These are phyloP conservation scores for Myopa testacea DNA, from an alignment of 2,888 invertebrate species.

Conservation along the genomic window DNA sequence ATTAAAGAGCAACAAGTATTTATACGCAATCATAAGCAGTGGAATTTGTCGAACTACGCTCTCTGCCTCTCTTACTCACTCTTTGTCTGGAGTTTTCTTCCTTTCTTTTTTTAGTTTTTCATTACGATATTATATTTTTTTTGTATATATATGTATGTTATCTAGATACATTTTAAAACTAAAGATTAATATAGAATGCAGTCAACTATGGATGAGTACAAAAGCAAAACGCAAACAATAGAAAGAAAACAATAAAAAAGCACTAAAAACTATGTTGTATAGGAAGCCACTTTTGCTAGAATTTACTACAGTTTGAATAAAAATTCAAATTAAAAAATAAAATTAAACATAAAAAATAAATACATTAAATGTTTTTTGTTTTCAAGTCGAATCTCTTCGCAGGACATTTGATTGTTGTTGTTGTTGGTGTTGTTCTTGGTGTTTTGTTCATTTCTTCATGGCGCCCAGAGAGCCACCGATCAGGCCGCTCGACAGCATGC, in stretches of 20 bases:
- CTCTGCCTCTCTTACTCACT: too few relatives aligned
- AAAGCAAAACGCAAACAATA: not conserved
- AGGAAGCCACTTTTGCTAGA: slow-evolving; percentile 37
- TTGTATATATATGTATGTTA: not conserved
- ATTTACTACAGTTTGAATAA: slow-evolving; percentile 39
- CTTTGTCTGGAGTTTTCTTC: too few relatives aligned
- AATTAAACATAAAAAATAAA: slow-evolving; percentile 32
- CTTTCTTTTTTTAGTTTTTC: too few relatives aligned
- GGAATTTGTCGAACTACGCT: not conserved
- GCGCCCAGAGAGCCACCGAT: slow-evolving; percentile 42
- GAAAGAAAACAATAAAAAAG: slow-evolving; percentile 4
- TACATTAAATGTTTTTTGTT: not conserved
- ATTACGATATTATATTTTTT: not conserved
- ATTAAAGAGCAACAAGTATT: not conserved
- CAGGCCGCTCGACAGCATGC: slow-evolving; percentile 23
- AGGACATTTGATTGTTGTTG: too few relatives aligned
- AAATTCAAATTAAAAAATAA: not conserved
- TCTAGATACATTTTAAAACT: not conserved
- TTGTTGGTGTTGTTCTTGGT: too few relatives aligned
- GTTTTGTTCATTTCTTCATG: slow-evolving; percentile 39
- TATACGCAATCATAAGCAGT: not conserved
- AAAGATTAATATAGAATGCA: not conserved
- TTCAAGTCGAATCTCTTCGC: too few relatives aligned
- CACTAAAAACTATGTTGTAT: slow-evolving; percentile 36
- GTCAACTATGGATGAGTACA: not conserved